Evolutionary conservation across 2,797 vertebrate genomes (phyloP).

Genomic region (Fistularia tabacaria): DNA sequence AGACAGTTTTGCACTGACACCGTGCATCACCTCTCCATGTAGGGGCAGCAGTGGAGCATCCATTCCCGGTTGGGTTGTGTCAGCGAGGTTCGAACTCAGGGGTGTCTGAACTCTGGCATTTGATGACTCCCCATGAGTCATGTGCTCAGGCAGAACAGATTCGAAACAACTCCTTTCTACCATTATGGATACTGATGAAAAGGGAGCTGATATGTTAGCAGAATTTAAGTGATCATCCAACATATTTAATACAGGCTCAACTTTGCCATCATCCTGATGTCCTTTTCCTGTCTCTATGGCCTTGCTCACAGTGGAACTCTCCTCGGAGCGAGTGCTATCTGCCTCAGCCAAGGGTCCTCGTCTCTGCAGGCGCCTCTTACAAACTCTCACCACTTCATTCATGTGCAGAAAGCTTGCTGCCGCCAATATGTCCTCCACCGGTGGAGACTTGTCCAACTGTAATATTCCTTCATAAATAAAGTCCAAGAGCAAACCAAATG

Average conservation of each 20-base stretch:
- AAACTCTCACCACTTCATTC: conserved; percentile 94
- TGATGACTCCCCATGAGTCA: conserved; percentile 47
- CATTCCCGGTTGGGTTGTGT: conserved; percentile 91
- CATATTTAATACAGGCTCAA: conserved; percentile 20
- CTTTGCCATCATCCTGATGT: conserved; percentile 10
- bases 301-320: conserved; percentile 53
- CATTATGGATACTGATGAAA: conserved; percentile 28
- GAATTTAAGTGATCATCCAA: conserved; percentile 37
- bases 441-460: conserved; percentile 77
- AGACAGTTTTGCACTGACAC: conserved; percentile 18
- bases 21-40: conserved; percentile 36
- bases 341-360: conserved; percentile 85
- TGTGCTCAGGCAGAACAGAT: conserved; percentile 57
- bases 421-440: conserved; percentile 88
- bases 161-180: conserved; percentile 42
- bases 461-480: conserved; percentile 93
- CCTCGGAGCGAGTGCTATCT: conserved; percentile 90
- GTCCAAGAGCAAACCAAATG: conserved; percentile 88
- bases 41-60: conserved; percentile 62
- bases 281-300: conserved; percentile 23
- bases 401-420: conserved; percentile 96
- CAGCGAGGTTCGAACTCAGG: conserved; percentile 76
- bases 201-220: conserved; percentile 18
- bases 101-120: conserved; percentile 49
- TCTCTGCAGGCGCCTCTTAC: conserved; percentile 87